These are phyloP conservation scores for Patagioenas fasciata DNA, from an alignment of 2,113 vertebrate species.

Conservation along the genomic window DNA sequence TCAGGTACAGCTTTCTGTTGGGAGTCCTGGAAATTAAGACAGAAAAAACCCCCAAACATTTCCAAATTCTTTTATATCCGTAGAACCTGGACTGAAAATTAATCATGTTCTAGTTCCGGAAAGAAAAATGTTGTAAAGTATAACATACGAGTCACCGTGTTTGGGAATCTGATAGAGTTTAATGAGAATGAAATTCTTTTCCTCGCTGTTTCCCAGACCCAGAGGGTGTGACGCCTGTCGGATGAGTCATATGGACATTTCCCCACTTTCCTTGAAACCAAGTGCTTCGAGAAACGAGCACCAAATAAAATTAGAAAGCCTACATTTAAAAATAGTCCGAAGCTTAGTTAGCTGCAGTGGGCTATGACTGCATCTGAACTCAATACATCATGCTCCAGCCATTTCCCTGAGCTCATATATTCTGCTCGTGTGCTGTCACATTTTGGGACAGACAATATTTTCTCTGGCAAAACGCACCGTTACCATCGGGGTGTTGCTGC, in stretches of 20 bases:
- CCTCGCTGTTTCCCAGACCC: not conserved
- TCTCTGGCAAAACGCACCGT: not conserved
- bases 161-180: not conserved
- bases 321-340: slow-evolving; percentile 43
- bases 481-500: not conserved
- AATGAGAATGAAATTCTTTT: not conserved
- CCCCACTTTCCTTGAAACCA: slow-evolving; percentile 1
- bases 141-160: not conserved
- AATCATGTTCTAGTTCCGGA: not conserved
- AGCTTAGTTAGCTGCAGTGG: not conserved
- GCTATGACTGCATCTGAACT: not conserved
- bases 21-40: not conserved
- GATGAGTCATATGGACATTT: slow-evolving; percentile 28
- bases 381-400: not conserved
- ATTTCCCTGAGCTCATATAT: not conserved
- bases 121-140: not conserved
- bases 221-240: not conserved
- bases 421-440: not conserved
- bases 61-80: not conserved
- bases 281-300: slow-evolving; percentile 4
- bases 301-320: slow-evolving; percentile 38
- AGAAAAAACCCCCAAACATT: not conserved
- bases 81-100: not conserved
- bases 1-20: not conserved
- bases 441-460: not conserved